Conservation (phyloP, 2,113 vertebrate species). For the Origma solitaria region DNA sequence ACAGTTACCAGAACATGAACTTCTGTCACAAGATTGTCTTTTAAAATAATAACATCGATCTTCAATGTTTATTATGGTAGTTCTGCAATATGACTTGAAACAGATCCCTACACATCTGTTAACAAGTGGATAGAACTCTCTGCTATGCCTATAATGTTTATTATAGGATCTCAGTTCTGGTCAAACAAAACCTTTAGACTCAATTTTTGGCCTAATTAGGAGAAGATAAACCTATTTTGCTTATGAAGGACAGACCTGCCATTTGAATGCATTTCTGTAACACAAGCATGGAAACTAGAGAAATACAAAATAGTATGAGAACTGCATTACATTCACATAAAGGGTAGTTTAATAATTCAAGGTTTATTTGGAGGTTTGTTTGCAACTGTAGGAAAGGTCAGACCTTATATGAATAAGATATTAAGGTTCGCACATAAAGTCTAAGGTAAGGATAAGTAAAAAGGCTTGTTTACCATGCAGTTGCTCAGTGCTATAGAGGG, state of each 20-base stretch:
- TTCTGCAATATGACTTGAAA: neutral
- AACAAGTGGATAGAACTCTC: neutral
- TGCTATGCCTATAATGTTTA: neutral
- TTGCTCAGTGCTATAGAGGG: neutral
- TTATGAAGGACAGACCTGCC: neutral
- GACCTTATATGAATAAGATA: conserved; percentile 39
- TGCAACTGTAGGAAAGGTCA: conserved; percentile 48
- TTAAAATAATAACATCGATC: neutral
- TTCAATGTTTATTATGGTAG: neutral
- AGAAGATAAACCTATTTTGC: neutral
- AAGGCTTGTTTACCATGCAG: conserved; percentile 21
- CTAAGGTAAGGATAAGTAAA: conserved; percentile 35
- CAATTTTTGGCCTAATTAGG: neutral
- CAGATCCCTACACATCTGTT: neutral
- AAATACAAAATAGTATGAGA: neutral
- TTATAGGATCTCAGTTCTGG: neutral
- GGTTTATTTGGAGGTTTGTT: conserved; percentile 40
- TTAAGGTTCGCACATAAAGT: conserved; percentile 31
- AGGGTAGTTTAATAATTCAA: conserved; percentile 52
- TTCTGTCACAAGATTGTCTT: neutral
- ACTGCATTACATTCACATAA: conserved; percentile 14
- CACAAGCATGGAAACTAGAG: neutral
- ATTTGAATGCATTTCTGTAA: neutral
- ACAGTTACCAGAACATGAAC: neutral
- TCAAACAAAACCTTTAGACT: neutral